Percentiles rank a stretch among this genome's conserved stretches.
Evolutionary conservation across 2,888 invertebrate species (phyloP).

Genomic region (Metellina segmentata): DNA sequence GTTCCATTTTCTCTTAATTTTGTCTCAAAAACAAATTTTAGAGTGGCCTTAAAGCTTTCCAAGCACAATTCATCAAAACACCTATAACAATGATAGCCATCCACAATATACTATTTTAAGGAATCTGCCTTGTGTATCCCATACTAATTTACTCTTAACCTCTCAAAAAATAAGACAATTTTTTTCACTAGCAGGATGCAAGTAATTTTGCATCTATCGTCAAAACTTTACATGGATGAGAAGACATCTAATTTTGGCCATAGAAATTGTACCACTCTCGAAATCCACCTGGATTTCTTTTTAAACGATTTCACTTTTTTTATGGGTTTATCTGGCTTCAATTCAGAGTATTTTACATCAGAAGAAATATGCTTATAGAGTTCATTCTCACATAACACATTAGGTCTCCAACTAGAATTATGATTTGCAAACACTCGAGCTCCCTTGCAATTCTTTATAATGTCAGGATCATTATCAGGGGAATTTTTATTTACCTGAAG

Average conservation of each 20-base stretch:
- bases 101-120: too few relatives aligned
- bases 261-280: constrained; percentile 58
- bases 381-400: not conserved
- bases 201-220: not conserved
- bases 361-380: not conserved
- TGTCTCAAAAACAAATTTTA: too few relatives aligned
- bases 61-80: too few relatives aligned
- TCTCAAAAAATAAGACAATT: not conserved
- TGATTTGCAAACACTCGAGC: constrained; percentile 25
- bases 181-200: not conserved
- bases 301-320: constrained; percentile 39
- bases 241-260: constrained; percentile 74
- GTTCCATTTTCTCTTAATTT: too few relatives aligned
- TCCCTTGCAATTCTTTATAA: not conserved
- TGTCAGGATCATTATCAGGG: constrained; percentile 11
- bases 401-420: not conserved
- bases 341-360: not conserved
- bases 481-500: constrained; percentile 90
- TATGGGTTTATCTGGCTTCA: not conserved
- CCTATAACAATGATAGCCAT: too few relatives aligned
- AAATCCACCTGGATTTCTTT: constrained; percentile 65
- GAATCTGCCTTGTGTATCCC: too few relatives aligned
- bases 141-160: not conserved
- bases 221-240: constrained; percentile 58
- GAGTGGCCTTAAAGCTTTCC: too few relatives aligned